Evolutionary conservation across 2,797 vertebrate genomes (phyloP).

Genomic region (Falco novaeseelandiae): DNA sequence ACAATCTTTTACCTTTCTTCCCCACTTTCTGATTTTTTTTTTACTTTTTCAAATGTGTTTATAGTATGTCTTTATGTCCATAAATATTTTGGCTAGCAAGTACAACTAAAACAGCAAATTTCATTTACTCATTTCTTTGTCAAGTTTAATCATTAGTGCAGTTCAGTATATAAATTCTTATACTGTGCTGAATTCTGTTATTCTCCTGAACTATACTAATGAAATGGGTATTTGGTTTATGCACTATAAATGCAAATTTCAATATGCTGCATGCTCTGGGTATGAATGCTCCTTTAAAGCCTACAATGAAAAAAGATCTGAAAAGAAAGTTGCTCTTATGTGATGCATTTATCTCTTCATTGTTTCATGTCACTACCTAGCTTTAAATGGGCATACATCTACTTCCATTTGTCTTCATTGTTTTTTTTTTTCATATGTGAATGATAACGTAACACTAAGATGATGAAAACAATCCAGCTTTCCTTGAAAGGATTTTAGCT

Average conservation of each 20-base stretch:
- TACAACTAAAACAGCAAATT: not conserved
- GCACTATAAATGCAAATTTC: not conserved
- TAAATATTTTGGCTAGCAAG: not conserved
- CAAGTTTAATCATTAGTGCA: not conserved
- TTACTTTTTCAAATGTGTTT: not conserved
- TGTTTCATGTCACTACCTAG: not conserved
- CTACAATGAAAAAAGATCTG: not conserved
- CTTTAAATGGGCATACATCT: not conserved
- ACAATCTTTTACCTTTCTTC: not conserved
- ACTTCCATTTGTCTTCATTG: rapidly evolving
- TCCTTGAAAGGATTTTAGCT: not conserved
- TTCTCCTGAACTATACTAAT: not conserved
- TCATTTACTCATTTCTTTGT: not conserved
- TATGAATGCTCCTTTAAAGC: not conserved
- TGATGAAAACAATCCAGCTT: not conserved
- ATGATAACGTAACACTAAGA: not conserved
- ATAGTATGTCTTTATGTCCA: not conserved
- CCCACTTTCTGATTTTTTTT: not conserved
- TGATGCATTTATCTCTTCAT: not conserved
- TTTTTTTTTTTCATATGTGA: not conserved
- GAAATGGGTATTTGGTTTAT: not conserved
- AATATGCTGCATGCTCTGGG: rapidly evolving
- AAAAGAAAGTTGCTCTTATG: not conserved
- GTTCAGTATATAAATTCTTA: not conserved
- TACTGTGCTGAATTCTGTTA: not conserved